Evolutionary conservation across 2,113 vertebrate genomes (phyloP).

Genomic region (Chaetura pelagica): DNA sequence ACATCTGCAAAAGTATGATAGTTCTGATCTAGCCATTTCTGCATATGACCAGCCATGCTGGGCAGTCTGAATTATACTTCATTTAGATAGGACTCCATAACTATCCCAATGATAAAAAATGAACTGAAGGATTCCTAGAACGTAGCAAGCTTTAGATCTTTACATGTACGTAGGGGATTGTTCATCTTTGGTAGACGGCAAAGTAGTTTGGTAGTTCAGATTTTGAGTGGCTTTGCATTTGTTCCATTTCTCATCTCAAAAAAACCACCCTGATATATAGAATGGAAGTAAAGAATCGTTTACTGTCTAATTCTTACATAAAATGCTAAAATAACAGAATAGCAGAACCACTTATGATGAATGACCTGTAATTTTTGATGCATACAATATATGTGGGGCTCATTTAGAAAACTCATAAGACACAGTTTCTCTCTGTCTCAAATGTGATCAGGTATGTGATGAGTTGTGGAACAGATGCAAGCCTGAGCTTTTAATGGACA

Average conservation of each 20-base stretch:
- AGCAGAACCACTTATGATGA: neutral
- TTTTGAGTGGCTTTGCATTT: neutral
- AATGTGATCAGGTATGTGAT: neutral
- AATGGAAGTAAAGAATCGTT: neutral
- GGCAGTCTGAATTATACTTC: neutral
- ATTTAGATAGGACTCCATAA: neutral
- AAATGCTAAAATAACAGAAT: neutral
- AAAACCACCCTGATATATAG: neutral
- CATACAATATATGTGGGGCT: neutral
- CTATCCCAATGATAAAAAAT: neutral
- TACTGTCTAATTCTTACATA: neutral
- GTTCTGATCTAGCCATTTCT: neutral
- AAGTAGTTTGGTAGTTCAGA: neutral
- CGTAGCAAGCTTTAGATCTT: neutral
- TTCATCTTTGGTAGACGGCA: neutral
- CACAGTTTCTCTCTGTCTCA: neutral
- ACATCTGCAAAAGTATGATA: neutral
- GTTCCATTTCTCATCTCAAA: neutral
- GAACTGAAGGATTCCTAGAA: neutral
- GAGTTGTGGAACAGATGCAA: neutral
- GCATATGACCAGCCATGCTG: neutral
- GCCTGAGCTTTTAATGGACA: slow-evolving; percentile 14
- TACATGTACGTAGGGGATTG: neutral
- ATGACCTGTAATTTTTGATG: neutral
- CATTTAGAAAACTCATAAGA: neutral